A percentile compares a stretch with the other conserved stretches of the same genome.
Evolutionary conservation across 1,140 invertebrate species (phyloP).

Genomic region (Eumeta japonica): DNA sequence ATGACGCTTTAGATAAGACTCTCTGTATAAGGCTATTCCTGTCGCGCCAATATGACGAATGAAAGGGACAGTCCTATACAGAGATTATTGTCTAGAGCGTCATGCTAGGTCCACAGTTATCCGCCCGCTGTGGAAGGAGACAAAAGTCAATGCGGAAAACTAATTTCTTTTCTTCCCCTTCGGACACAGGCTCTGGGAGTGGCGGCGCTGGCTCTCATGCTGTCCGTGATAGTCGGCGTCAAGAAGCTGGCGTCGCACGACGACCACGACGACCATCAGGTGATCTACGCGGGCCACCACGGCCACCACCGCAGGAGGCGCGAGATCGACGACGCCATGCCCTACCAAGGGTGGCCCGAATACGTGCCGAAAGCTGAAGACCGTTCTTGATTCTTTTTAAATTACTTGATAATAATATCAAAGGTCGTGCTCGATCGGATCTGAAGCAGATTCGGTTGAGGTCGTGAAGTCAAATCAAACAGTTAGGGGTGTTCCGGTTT

Average conservation of each 20-base stretch:
- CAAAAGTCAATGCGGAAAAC: too few relatives aligned
- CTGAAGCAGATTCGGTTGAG: too few relatives aligned
- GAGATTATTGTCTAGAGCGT: too few relatives aligned
- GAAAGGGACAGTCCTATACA: too few relatives aligned
- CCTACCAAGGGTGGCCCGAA: constrained; percentile 63
- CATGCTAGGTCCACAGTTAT: too few relatives aligned
- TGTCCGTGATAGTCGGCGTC: constrained; percentile 69
- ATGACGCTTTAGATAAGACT: constrained; percentile 1
- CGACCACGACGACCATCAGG: constrained; percentile 66
- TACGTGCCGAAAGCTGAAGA: too few relatives aligned
- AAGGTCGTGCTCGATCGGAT: too few relatives aligned
- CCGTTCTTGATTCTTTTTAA: constrained; percentile 6
- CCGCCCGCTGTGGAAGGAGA: too few relatives aligned
- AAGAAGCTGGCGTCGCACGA: constrained; percentile 69
- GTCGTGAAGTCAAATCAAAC: too few relatives aligned
- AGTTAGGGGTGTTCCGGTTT: too few relatives aligned
- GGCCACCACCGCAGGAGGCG: constrained; percentile 62
- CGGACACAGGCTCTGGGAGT: constrained; percentile 55
- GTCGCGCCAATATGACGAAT: too few relatives aligned
- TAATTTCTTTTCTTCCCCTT: constrained; percentile 7
- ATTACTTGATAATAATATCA: constrained; percentile 1
- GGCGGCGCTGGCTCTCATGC: constrained; percentile 70
- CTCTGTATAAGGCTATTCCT: too few relatives aligned
- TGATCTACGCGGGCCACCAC: constrained; percentile 67
- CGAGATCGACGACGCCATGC: constrained; percentile 43